Percentiles rank a stretch among this genome's conserved stretches.
phyloP scores from a whole-genome alignment of 64 coral and sea anemone species.

The Pachyseris speciosa region DNA sequence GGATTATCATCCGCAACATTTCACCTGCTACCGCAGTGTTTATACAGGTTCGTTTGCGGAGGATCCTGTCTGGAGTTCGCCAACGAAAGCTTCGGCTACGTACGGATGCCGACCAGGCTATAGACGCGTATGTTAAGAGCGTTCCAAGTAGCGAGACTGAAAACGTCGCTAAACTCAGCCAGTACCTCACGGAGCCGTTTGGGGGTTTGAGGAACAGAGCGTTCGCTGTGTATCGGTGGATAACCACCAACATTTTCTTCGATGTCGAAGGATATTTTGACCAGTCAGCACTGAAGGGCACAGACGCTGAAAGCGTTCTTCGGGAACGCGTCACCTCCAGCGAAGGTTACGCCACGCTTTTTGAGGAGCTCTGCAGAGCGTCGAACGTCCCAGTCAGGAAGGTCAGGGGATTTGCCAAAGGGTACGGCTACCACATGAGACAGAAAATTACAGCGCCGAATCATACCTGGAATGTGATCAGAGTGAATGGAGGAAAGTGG shows the following conservation, averaged over 20 bases:
- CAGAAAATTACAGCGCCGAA: constrained; percentile 48
- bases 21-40: constrained; percentile 67
- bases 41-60: constrained; percentile 55
- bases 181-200: constrained; percentile 79
- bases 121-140: constrained; percentile 71
- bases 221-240: constrained; percentile 67
- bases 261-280: constrained; percentile 75
- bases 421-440: constrained; percentile 45
- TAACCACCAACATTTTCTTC: constrained; percentile 51
- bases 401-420: constrained; percentile 60
- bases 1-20: constrained; percentile 14
- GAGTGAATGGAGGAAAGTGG: constrained; percentile 43
- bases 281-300: neutral
- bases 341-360: constrained; percentile 56
- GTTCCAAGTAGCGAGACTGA: constrained; percentile 61
- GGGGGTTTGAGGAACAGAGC: constrained; percentile 65
- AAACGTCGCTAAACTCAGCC: constrained; percentile 62
- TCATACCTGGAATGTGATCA: constrained; percentile 66
- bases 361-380: constrained; percentile 39
- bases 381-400: constrained; percentile 27
- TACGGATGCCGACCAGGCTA: constrained; percentile 59
- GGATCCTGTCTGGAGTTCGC: constrained; percentile 56
- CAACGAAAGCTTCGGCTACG: constrained; percentile 67
- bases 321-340: constrained; percentile 12
- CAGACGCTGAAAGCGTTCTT: constrained; percentile 39